These are phyloP conservation scores for Pipistrellus nathusii DNA, from an alignment of 2,797 vertebrate species.

Conservation along the genomic window DNA sequence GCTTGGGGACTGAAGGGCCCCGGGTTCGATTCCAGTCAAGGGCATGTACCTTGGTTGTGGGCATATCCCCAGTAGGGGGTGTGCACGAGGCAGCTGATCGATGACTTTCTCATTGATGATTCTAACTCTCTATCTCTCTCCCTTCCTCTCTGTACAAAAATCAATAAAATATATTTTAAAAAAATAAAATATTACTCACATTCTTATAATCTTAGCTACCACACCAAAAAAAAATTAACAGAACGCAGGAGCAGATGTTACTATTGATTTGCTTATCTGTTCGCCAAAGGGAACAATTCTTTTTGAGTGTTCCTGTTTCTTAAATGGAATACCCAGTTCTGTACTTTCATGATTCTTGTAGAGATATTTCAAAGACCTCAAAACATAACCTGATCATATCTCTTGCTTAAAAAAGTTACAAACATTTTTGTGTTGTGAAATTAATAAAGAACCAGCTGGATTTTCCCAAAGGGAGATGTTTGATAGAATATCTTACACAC, in stretches of 20 bases:
- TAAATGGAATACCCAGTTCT: conserved; percentile 56
- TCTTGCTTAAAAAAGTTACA: conserved; percentile 45
- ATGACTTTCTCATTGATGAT: too few species aligned
- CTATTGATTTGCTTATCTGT: conserved; percentile 73
- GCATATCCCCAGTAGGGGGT: too few species aligned
- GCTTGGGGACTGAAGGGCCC: too few species aligned
- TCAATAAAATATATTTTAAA: too few species aligned
- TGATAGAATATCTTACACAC: background rate
- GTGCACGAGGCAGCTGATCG: too few species aligned
- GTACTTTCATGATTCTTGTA: conserved; percentile 53
- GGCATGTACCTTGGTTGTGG: too few species aligned
- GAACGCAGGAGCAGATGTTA: conserved; percentile 60
- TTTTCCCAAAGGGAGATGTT: conserved; percentile 52
- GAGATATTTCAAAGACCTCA: conserved; percentile 48
- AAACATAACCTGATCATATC: conserved; percentile 61
- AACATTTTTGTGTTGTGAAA: conserved; percentile 66
- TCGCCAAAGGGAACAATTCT: conserved; percentile 60
- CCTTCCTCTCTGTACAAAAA: too few species aligned
- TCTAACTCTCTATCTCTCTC: too few species aligned
- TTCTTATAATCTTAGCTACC: conserved; percentile 47
- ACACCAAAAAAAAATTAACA: conserved; percentile 41
- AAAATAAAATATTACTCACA: conserved; percentile 53
- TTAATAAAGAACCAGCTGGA: conserved; percentile 63
- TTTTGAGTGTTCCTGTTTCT: conserved; percentile 63
- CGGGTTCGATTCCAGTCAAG: too few species aligned